Base-by-base conservation (phyloP, 2,888 invertebrate genomes). In the Graphium colonna region DNA sequence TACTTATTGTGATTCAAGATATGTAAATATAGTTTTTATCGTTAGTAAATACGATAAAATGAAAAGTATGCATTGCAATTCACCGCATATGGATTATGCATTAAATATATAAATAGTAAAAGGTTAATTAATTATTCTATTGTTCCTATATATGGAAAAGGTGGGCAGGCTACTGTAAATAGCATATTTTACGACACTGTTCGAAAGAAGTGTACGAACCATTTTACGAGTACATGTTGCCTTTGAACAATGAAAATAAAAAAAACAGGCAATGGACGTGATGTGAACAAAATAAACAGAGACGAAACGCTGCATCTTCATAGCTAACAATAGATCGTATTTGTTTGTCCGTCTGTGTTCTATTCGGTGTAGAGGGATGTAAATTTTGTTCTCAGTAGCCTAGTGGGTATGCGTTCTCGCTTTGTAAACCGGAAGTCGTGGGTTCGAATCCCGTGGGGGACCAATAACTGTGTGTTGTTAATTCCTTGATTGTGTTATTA, bases 261-360 rank as follows among this genome's bases (percentile, higher is more conserved):
- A 43, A 50, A 21, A n/a, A 10, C 36, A 26, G 50, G 52, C 46
- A 46, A 17, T 46, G 33, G 15, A 33, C 46, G 46, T 41, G 31
- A 38, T 18, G 40, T 40, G 36, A 33, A 40, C 16, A 41, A 46
- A 5, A 31, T 13, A 45, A 52, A 52, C 40, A 40, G 5, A 46
- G 15, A 15, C 33, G 46, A 10, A 28, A 21, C 21, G 31, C n/a
- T 46, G 33, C 15, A 18, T 26, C 39, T 46, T 18, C 12, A 41
- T 31, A 16, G 17, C 31, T 40, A 43, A 51, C 43, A 15, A 44
- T 39, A 26, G 31, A 16, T 26, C 13, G 41, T 28, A 13, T 46
- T 40, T 45, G 31, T 41, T 18, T 52, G 33, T 21, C 33, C 33
- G 13, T 52, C 46, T 46, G 12, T 36, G 36, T 13, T 36, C 13